phyloP scores from a whole-genome alignment of 2,888 invertebrate genomes.

The Galeruca laticollis region DNA sequence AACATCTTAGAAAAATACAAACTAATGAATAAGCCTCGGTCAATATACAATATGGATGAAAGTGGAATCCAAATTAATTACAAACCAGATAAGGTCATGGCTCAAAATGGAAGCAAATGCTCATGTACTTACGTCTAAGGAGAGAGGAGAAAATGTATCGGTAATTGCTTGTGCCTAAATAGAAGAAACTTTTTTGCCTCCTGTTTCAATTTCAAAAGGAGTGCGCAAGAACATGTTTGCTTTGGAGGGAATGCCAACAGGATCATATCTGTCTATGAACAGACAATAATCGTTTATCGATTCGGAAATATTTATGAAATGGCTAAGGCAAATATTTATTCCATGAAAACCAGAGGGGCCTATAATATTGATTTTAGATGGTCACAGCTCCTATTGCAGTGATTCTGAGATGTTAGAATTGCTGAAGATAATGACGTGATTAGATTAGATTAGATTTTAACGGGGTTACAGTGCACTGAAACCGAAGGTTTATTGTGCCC shows the following conservation, averaged over 20 bases:
- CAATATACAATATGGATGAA: slow-evolving; percentile 45
- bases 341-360: slow-evolving; percentile 31
- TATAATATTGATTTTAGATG: slow-evolving; percentile 25
- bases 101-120: slow-evolving; percentile 40
- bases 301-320: slow-evolving; percentile 30
- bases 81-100: slow-evolving; percentile 41
- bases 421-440: no score
- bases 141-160: slow-evolving; percentile 44
- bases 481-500: no score
- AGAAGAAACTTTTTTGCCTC: slow-evolving; percentile 39
- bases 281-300: slow-evolving; percentile 28
- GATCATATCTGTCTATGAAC: slow-evolving; percentile 30
- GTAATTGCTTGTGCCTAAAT: slow-evolving; percentile 42
- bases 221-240: slow-evolving; percentile 36
- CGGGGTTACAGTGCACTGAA: no score
- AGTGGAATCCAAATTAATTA: slow-evolving; percentile 43
- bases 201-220: slow-evolving; percentile 38
- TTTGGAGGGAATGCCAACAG: slow-evolving; percentile 22
- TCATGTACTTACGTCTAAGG: slow-evolving; percentile 34
- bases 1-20: slow-evolving; percentile 29
- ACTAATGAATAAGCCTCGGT: slow-evolving; percentile 33
- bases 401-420: slow-evolving; percentile 19
- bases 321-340: slow-evolving; percentile 25
- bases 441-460: no score
- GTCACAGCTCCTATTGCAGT: slow-evolving; percentile 21